Evolutionary conservation across 2,888 invertebrate genomes (phyloP), one percentile per base, ranked within the genome.

Genomic region (Drosophila peninsularis): DNA sequence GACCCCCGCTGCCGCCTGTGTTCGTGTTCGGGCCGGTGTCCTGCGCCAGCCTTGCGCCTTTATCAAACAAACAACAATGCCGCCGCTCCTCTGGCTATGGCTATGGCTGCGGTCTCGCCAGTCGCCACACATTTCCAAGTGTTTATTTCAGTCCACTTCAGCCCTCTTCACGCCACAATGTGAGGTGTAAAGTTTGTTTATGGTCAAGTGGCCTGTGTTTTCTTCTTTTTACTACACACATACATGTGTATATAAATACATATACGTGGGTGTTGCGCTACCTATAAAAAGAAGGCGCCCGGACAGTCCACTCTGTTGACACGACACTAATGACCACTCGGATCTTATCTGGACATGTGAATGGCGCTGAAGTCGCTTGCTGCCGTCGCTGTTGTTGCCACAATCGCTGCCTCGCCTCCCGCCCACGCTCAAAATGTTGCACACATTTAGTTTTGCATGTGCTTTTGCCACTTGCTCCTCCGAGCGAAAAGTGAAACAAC

Each of bases 151-250:
- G 74, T 68, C 66, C 77, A 82, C 84, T 86, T 65, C 80, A 82
- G 87, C 66, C 65, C 83, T 58, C 70, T 67, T 49, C 57, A 62
- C 45, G 62, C 66, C 54, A 76, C 89, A 90, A 73, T 82, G 68
- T 64, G 86, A 86, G 90, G 85, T 90, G 85, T 80, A 88, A 86
- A 90, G 90, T 86, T 88, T 90, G 80, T 89, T 85, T 89, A 84
- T 89, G 83, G 89, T 88, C 83, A 89, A 89, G 89, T 82, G 89
- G 78, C 45, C 65, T 39, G 54, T 63, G 52, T 72, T 63, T 55
- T 65, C 21, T 60, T 50, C 21, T 54, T 27, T 47, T 10, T 24
- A 6, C 14, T 52, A 37, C 7, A 19, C 10, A 45, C 10, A 24
- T n/a, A 9, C 1, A 42, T 13, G 11, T 19, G 24, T 27, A 10